phyloP scores from a whole-genome alignment of 92 coral and sea anemone genomes.

The Diadumene lineata region DNA sequence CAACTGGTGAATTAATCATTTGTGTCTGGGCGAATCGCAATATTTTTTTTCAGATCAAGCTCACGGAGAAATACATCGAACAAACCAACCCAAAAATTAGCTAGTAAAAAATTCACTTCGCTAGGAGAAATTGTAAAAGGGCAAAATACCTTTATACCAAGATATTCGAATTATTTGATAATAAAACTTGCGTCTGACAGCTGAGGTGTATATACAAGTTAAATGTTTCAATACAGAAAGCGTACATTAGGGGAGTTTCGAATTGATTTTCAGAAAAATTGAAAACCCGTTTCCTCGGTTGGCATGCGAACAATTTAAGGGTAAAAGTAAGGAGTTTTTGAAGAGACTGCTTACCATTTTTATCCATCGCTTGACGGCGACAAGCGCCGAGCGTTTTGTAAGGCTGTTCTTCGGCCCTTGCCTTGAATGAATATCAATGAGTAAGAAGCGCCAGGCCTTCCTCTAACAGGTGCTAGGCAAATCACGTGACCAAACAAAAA shows the following conservation, averaged over 20 bases:
- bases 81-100: not conserved
- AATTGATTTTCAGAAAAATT: not conserved
- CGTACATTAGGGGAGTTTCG: not conserved
- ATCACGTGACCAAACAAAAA: slow-evolving; percentile 77
- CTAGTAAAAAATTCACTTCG: not conserved
- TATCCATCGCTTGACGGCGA: slow-evolving; percentile 71
- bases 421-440: slow-evolving; percentile 56
- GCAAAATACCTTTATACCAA: slow-evolving; percentile 15
- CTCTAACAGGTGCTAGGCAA: slow-evolving; percentile 66
- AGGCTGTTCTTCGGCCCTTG: slow-evolving; percentile 47
- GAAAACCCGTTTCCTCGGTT: not conserved
- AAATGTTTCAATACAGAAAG: slow-evolving; percentile 11
- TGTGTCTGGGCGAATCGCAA: not conserved
- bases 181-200: slow-evolving; percentile 39
- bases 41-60: not conserved
- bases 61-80: not conserved
- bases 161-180: slow-evolving; percentile 29
- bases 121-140: not conserved
- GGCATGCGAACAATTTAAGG: not conserved
- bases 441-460: slow-evolving; percentile 14
- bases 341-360: slow-evolving; percentile 64
- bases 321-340: not conserved
- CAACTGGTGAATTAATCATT: slow-evolving; percentile 15
- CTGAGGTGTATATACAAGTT: slow-evolving; percentile 24
- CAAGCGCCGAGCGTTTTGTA: slow-evolving; percentile 52